Percentiles rank a stretch among this genome's conserved stretches.
These are phyloP conservation scores for Wasmannia auropunctata DNA, from an alignment of 1,140 invertebrate species.

Conservation along the genomic window DNA sequence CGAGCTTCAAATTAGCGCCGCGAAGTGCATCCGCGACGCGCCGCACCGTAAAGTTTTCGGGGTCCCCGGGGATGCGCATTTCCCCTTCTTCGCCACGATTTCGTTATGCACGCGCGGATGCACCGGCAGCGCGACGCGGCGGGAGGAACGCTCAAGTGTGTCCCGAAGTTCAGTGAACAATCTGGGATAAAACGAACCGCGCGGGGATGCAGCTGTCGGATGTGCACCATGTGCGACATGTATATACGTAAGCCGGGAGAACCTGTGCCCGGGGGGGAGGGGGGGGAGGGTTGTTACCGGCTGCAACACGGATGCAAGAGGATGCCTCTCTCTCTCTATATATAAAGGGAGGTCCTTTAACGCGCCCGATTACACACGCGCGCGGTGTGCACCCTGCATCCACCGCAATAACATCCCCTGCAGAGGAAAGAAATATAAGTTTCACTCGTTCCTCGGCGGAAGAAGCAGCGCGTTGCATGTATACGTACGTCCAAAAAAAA, in stretches of 20 bases:
- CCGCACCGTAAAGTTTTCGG: constrained; percentile 49
- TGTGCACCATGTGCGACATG: constrained; percentile 22
- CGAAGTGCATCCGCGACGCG: constrained; percentile 11
- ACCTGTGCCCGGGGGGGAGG: no score
- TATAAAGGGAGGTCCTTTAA: constrained; percentile 48
- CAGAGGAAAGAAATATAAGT: neutral
- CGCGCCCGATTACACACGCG: neutral
- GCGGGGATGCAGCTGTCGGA: constrained; percentile 58
- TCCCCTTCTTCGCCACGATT: constrained; percentile 15
- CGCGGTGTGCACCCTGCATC: no score
- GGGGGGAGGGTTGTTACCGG: constrained; percentile 30
- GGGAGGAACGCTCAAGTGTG: neutral
- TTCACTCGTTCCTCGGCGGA: neutral
- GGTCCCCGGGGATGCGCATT: neutral
- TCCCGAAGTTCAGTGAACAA: constrained; percentile 69
- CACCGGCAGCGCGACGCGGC: neutral
- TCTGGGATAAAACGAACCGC: constrained; percentile 45
- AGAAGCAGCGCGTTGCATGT: neutral
- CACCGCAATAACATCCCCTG: neutral
- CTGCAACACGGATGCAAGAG: constrained; percentile 39
- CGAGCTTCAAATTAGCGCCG: constrained; percentile 28
- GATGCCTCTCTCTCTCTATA: constrained; percentile 58
- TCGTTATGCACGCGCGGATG: constrained; percentile 54
- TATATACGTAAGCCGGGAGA: constrained; percentile 63
- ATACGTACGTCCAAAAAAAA: neutral